Conservation (phyloP, 2,797 vertebrate species). For the Coregonus suidteri region DNA sequence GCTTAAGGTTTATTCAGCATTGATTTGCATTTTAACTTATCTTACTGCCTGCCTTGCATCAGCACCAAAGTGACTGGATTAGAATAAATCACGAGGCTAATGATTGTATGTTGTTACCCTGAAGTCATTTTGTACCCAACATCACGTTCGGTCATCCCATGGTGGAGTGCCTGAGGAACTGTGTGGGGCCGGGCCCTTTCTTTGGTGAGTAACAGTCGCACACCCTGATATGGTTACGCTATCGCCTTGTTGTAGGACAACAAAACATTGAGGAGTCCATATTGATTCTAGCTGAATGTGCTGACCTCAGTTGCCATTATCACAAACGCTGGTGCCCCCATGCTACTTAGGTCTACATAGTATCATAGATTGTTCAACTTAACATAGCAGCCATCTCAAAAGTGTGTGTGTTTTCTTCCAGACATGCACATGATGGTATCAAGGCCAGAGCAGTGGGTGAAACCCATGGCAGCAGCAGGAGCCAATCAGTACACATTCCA, state of each 20-base stretch:
- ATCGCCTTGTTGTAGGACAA: no score
- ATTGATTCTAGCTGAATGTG: no score
- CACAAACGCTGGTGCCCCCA: no score
- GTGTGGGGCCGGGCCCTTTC: constrained; percentile 89
- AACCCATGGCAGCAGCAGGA: constrained; percentile 93
- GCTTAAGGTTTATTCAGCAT: no score
- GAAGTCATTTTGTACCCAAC: constrained; percentile 96
- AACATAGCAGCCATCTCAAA: no score
- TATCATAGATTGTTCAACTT: neutral
- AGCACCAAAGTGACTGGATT: no score
- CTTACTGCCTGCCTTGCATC: no score
- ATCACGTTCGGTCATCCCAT: constrained; percentile 97
- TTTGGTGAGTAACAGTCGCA: constrained; percentile 80
- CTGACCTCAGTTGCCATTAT: no score
- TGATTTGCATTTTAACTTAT: no score
- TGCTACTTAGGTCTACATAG: neutral
- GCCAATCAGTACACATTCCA: constrained; percentile 97
- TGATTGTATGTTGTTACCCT: constrained; percentile 36
- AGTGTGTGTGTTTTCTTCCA: constrained; percentile 48
- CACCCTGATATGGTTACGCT: no score
- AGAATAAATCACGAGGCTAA: neutral
- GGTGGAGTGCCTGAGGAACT: constrained; percentile 90
- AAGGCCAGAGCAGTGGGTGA: constrained; percentile 94
- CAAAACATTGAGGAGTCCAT: no score
- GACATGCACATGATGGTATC: constrained; percentile 99